Evolutionary conservation across 2,888 invertebrate genomes (phyloP).

Genomic region (Nineta flava): DNA sequence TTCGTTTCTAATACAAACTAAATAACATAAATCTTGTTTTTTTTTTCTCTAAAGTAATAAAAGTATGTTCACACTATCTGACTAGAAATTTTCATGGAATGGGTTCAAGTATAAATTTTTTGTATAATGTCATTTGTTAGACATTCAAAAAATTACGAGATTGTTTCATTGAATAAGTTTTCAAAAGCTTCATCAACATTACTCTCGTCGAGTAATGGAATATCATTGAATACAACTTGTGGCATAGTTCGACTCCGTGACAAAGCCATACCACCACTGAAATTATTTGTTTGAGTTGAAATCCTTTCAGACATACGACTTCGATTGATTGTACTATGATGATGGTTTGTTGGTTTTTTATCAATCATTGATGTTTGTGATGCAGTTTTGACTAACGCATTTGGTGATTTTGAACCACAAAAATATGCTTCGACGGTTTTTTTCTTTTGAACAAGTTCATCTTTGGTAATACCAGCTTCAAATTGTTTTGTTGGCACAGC

Average conservation of each 20-base stretch:
- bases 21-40: no score
- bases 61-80: constrained; percentile 4
- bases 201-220: constrained; percentile 53
- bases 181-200: constrained; percentile 83
- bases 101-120: not conserved
- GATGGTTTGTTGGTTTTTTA: constrained; percentile 11
- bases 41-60: constrained; percentile 3
- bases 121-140: not conserved
- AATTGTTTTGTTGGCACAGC: constrained; percentile 58
- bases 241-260: constrained; percentile 65
- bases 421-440: constrained; percentile 61
- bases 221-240: constrained; percentile 45
- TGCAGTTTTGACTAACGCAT: constrained; percentile 13
- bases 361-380: constrained; percentile 1
- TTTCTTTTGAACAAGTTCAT: constrained; percentile 51
- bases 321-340: constrained; percentile 24
- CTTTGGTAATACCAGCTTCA: constrained; percentile 59
- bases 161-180: constrained; percentile 44
- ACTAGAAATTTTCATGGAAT: constrained; percentile 6
- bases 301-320: constrained; percentile 34
- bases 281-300: constrained; percentile 19
- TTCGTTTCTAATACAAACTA: no score
- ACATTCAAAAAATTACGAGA: not conserved
- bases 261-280: constrained; percentile 29
- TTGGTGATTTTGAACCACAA: constrained; percentile 31